Evolutionary conservation across 2,888 invertebrate species (phyloP), one percentile per base, ranked within the genome.

Genomic region (Melieria crassipennis): DNA sequence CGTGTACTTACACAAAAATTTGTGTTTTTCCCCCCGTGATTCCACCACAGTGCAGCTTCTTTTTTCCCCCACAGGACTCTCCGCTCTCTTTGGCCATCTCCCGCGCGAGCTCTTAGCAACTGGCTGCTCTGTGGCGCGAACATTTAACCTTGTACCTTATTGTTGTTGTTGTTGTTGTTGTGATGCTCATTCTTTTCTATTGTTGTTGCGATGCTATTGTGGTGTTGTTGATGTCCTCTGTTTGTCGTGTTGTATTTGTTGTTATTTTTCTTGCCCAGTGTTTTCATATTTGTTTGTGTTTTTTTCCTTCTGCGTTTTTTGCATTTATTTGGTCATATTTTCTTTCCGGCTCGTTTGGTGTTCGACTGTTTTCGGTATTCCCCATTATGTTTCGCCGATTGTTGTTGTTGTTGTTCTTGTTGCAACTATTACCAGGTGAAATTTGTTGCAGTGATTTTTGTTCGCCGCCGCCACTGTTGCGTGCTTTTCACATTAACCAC

Each of bases 1-100:
- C 75, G 72, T 81, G 81, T 81, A 69, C 76, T 52, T 76, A 81
- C 81, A 80, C 74, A 74, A 77, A 47, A 76, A 81, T 81, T 81
- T 80, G 75, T 78, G 77, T 81, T 70, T 13, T 46, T 58, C 7
- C 30, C 42, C 56, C 47, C 48, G 43, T 16, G 30, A 42, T 11
- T 7, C 52, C 43, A 46, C 67, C 47, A 60, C 60, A 7, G 42
- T n/a, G n/a, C 63, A 13, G 11, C 30, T 30, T 30, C 30, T 30
- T 30, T 30, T 30, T 30, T 16, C n/a, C n/a, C 30, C 30, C 30
- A 30, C 30, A 30, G 30, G 2, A 30, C 30, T 30, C 30, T 30
- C 30, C 30, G 30, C 57, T 43, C 47, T n/a, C 57, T 69, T 61
- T 16, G 43, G n/a, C 13, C 48, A 47, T 57, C 55, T 62, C 63